Evolutionary conservation across 53 echinoderm and acorn worm species (phyloP), one percentile per base, ranked within the genome.

Genomic region (Mesocentrotus franciscanus): DNA sequence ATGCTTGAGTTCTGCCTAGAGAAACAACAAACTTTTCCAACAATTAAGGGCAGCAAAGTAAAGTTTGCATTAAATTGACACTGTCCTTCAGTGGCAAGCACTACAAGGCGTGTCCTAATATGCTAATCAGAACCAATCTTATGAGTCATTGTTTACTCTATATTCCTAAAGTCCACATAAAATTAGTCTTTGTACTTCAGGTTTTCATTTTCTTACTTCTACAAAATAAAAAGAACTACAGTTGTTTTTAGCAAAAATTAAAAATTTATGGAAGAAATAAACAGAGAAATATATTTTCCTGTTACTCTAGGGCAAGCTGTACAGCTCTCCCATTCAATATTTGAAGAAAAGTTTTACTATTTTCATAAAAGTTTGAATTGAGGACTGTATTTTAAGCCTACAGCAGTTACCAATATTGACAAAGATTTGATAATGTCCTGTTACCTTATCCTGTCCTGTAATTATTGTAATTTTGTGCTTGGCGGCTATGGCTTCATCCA

Each of bases 101-200:
- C 36, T 18, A 42, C 29, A 87, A 12, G 87, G 87, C 17, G 58
- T 87, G 87, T 17, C 57, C 87, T 87, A 57, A n/a, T 87, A 87
- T 87, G 87, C 14, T 87, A 87, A 87, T 26, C 58, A 87, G 56
- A 58, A n/a, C 58, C 18, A 56, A 87, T 56, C 27, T 87, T n/a
- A 24, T 85, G 58, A 84, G 84, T 84, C 84, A 84, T 49, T 84
- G 22, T 84, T 84, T 49, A 84, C 84, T 55, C 24, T 84, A 49
- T 42, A 42, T 42, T 42, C 36, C 10, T 22, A 22, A 55, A 18
- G 32, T 74, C 74, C 74, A 74, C 32, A 81, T 81, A 9, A 32
- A 33, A 7, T 0, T 36, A 81, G 42, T 81, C 81, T 81, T 81
- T 7, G 2, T 27, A n/a, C 36, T 81, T 81, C 36, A 81, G 81